A percentile compares a stretch with the other conserved stretches of the same genome.
These are phyloP conservation scores for Aldrovandia affinis DNA, from an alignment of 2,797 vertebrate species.

Conservation along the genomic window DNA sequence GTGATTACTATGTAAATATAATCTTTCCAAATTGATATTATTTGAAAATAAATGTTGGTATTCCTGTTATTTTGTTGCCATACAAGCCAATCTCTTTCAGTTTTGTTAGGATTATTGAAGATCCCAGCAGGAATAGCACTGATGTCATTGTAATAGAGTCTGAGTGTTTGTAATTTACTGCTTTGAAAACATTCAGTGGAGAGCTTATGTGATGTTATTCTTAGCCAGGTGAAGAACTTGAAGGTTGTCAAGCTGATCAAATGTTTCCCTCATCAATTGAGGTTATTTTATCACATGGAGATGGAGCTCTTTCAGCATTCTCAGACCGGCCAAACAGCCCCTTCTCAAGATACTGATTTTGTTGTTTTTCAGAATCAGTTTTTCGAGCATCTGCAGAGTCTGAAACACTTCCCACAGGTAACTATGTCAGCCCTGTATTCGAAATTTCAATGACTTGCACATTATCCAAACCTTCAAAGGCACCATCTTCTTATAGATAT, in stretches of 20 bases:
- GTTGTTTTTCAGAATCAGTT: constrained; percentile 69
- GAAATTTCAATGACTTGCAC: constrained; percentile 71
- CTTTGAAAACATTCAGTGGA: constrained; percentile 65
- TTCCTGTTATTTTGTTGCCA: constrained; percentile 64
- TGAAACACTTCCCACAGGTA: constrained; percentile 72
- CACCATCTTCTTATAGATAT: constrained; percentile 69
- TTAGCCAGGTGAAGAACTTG: constrained; percentile 66
- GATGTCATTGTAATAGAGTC: constrained; percentile 77
- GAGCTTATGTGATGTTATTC: constrained; percentile 69
- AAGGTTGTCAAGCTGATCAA: constrained; percentile 74
- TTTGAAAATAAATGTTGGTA: constrained; percentile 71
- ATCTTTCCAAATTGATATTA: constrained; percentile 67
- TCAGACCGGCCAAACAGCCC: constrained; percentile 73
- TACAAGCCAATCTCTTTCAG: constrained; percentile 70
- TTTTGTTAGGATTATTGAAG: constrained; percentile 61
- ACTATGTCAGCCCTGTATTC: constrained; percentile 53
- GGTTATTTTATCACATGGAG: constrained; percentile 68
- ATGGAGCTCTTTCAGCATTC: constrained; percentile 57
- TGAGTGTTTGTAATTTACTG: constrained; percentile 60
- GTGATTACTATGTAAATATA: constrained; percentile 71
- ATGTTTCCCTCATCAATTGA: constrained; percentile 74
- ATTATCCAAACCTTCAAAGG: constrained; percentile 73
- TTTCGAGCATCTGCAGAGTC: constrained; percentile 67
- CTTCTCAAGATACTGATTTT: constrained; percentile 63
- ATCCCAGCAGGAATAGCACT: constrained; percentile 67